Evolutionary conservation across 2,888 invertebrate genomes (phyloP).

Genomic region (Lepidocyrtinus sp.): DNA sequence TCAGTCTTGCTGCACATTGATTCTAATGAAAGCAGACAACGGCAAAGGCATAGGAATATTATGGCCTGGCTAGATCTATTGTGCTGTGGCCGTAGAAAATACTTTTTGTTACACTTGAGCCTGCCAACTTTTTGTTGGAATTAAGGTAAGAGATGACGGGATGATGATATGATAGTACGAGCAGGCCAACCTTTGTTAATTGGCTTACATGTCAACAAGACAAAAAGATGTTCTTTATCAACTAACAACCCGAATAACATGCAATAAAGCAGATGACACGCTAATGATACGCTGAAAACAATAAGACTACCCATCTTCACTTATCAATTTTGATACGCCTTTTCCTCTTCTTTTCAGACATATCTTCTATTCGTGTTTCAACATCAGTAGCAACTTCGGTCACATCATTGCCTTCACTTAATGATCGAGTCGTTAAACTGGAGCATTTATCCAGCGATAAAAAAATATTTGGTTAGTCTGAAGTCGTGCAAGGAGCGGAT

Average conservation of each 20-base stretch:
- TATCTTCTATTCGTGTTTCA: constrained; percentile 1
- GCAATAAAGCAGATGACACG: constrained; percentile 68
- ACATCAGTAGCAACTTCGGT: neutral
- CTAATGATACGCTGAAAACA: constrained; percentile 68
- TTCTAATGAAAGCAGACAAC: neutral
- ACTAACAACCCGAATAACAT: constrained; percentile 64
- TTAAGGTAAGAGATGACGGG: constrained; percentile 33
- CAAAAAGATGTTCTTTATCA: constrained; percentile 64
- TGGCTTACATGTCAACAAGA: constrained; percentile 68
- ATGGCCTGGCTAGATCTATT: neutral
- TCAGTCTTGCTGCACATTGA: neutral
- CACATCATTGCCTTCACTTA: neutral
- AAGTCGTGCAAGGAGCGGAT: neutral
- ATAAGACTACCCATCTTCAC: constrained; percentile 60
- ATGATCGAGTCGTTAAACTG: neutral
- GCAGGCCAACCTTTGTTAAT: constrained; percentile 65
- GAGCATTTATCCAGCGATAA: neutral
- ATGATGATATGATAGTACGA: constrained; percentile 44
- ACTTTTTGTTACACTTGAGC: neutral
- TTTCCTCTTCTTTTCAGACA: constrained; percentile 26
- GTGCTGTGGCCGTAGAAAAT: neutral
- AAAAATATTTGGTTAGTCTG: neutral
- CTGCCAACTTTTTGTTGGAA: neutral
- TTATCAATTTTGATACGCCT: constrained; percentile 39
- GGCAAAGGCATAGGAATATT: neutral